Evolutionary conservation across 2,888 invertebrate genomes (phyloP).

Genomic region (Cyrtodaria siliqua): DNA sequence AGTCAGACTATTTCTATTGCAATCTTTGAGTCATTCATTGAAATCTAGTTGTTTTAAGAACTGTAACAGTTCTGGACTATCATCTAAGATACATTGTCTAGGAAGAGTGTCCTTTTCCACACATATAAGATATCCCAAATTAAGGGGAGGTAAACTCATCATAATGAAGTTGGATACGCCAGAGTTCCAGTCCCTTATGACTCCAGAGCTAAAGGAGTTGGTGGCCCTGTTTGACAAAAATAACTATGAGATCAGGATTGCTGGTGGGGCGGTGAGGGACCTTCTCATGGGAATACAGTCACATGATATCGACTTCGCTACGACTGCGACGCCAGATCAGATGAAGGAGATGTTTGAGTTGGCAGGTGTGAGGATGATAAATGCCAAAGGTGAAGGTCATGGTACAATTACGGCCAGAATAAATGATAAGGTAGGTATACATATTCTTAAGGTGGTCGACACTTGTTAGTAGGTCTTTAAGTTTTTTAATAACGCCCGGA

Average conservation of each 20-base stretch:
- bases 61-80: no score
- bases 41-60: no score
- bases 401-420: constrained; percentile 97
- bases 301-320: constrained; percentile 98
- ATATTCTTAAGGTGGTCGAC: no score
- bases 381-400: constrained; percentile 88
- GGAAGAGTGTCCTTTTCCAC: background rate
- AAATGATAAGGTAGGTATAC: constrained; percentile 93
- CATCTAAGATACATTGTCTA: background rate
- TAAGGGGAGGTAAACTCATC: constrained; percentile 45
- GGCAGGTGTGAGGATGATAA: constrained; percentile 96
- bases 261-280: constrained; percentile 97
- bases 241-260: constrained; percentile 93
- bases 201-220: constrained; percentile 92
- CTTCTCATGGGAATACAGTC: constrained; percentile 84
- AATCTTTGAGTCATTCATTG: no score
- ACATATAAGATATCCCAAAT: constrained; percentile 14
- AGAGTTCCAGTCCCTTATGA: constrained; percentile 88
- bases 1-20: no score
- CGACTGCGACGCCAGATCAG: constrained; percentile 97
- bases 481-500: no score
- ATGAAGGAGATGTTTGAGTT: constrained; percentile 97
- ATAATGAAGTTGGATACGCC: constrained; percentile 82
- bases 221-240: constrained; percentile 91
- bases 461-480: no score